Evolutionary conservation across 2,113 vertebrate genomes (phyloP).

Genomic region (Zosterops hypoxanthus): DNA sequence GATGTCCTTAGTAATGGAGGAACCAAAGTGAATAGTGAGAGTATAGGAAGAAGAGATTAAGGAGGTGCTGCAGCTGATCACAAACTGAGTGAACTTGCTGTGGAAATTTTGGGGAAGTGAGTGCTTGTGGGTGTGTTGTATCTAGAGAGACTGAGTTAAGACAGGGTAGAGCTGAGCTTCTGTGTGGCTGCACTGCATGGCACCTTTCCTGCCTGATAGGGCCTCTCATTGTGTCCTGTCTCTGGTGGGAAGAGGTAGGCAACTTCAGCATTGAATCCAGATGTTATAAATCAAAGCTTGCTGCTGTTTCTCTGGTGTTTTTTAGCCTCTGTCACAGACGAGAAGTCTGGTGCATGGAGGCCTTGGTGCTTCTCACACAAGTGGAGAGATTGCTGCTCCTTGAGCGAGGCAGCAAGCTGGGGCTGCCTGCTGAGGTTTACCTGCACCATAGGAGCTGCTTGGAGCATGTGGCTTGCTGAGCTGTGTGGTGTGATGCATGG

Average conservation of each 20-base stretch:
- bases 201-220: background rate
- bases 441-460: background rate
- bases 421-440: background rate
- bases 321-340: background rate
- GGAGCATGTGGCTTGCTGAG: slow-evolving; percentile 51
- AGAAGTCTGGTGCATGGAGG: background rate
- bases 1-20: background rate
- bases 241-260: background rate
- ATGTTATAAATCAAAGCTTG: background rate
- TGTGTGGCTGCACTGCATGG: slow-evolving; percentile 52
- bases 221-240: background rate
- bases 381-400: background rate
- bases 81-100: background rate
- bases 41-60: background rate
- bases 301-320: background rate
- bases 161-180: background rate
- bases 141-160: background rate
- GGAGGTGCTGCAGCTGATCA: background rate
- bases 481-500: slow-evolving; percentile 60
- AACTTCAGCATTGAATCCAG: background rate
- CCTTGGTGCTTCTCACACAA: background rate
- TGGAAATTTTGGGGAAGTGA: background rate
- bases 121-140: background rate
- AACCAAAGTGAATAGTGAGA: background rate
- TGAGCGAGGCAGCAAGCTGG: background rate